A percentile compares a stretch with the other conserved stretches of the same genome.
phyloP scores from a whole-genome alignment of 2,888 invertebrate genomes.

The Hoplodrina ambigua region DNA sequence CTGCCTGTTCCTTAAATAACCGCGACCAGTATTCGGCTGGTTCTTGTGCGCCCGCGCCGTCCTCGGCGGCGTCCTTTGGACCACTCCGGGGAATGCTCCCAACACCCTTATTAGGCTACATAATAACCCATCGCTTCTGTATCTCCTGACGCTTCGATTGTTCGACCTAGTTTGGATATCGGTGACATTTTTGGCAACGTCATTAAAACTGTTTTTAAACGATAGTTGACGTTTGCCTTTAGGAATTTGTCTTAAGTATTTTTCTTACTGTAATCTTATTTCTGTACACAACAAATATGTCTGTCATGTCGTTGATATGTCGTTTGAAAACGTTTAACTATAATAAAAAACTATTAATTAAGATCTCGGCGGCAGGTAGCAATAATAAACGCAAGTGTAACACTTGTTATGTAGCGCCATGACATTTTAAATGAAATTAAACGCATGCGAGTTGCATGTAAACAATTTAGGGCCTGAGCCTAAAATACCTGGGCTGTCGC shows the following conservation, averaged over 20 bases:
- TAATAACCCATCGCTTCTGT: slow-evolving; percentile 81
- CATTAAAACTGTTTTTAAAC: slow-evolving; percentile 60
- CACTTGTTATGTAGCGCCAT: slow-evolving; percentile 67
- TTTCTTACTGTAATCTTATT: slow-evolving; percentile 21
- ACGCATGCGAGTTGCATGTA: slow-evolving; percentile 71
- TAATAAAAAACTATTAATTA: slow-evolving; percentile 41
- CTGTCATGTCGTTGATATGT: slow-evolving; percentile 33
- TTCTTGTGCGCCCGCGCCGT: slow-evolving; percentile 76
- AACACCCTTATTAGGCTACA: slow-evolving; percentile 85
- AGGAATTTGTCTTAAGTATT: slow-evolving; percentile 33
- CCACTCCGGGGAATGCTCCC: slow-evolving; percentile 79
- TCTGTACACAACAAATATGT: slow-evolving; percentile 21
- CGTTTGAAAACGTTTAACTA: slow-evolving; percentile 33
- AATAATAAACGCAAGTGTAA: slow-evolving; percentile 52
- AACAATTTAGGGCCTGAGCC: slow-evolving; percentile 82
- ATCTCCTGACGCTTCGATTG: slow-evolving; percentile 81
- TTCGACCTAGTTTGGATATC: slow-evolving; percentile 86
- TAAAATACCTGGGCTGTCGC: slow-evolving; percentile 80
- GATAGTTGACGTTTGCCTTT: slow-evolving; percentile 12
- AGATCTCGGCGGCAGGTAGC: slow-evolving; percentile 39
- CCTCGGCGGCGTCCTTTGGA: slow-evolving; percentile 88
- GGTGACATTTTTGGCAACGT: slow-evolving; percentile 76
- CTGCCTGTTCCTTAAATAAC: slow-evolving; percentile 82
- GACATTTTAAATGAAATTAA: slow-evolving; percentile 76
- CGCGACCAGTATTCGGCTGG: slow-evolving; percentile 75